A percentile compares a stretch with the other conserved stretches of the same genome.
Evolutionary conservation across 1,140 invertebrate genomes (phyloP).

Genomic region (Caenorhabditis remanei): DNA sequence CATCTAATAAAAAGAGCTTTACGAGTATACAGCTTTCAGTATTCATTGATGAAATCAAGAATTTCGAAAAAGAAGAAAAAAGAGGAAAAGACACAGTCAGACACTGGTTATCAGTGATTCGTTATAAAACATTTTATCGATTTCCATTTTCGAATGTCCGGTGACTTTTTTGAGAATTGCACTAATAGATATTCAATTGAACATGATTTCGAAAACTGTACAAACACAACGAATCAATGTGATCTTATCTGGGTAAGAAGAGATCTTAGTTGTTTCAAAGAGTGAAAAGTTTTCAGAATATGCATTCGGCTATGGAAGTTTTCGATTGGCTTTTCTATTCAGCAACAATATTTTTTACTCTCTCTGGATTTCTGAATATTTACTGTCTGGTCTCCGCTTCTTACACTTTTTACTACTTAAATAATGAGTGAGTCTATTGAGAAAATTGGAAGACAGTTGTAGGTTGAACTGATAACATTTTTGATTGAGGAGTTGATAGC

Average conservation of each 20-base stretch:
- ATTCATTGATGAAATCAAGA: constrained; percentile 23
- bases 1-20: not conserved
- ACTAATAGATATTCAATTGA: constrained; percentile 3
- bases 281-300: not conserved
- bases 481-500: too few species aligned
- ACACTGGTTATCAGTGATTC: constrained; percentile 10
- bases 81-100: not conserved
- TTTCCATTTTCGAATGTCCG: not conserved
- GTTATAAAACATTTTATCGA: not conserved
- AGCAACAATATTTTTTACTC: not conserved
- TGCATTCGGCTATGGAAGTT: not conserved
- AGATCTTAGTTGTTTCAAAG: not conserved
- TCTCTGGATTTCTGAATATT: constrained; percentile 1
- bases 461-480: too few species aligned
- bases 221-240: constrained; percentile 24
- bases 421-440: not conserved
- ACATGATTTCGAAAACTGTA: not conserved
- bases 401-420: not conserved
- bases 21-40: not conserved
- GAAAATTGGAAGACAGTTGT: not conserved
- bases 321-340: not conserved
- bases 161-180: constrained; percentile 5
- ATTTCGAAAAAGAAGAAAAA: not conserved
- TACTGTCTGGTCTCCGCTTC: not conserved
- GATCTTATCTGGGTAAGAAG: constrained; percentile 7